Percentiles rank a stretch among this genome's conserved stretches.
These are phyloP conservation scores for Lydus trimaculatus DNA, from an alignment of 2,888 invertebrate species.

Conservation along the genomic window DNA sequence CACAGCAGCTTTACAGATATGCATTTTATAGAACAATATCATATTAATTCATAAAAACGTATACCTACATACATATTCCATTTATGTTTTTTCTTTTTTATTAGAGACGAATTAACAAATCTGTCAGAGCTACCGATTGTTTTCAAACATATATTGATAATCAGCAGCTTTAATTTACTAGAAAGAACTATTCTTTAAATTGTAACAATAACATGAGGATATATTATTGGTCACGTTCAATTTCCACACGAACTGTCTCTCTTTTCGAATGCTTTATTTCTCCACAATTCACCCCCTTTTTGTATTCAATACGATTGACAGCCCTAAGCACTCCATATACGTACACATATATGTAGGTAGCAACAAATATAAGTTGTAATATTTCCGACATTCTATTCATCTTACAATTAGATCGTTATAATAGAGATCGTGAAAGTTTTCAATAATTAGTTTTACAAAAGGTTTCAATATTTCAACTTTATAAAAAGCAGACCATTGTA, in stretches of 20 bases:
- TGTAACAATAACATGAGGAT: conserved; percentile 39
- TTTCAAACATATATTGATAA: conserved; percentile 23
- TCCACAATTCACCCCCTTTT: conserved; percentile 30
- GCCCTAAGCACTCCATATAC: conserved; percentile 21
- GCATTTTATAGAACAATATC: no score
- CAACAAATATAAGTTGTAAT: not conserved
- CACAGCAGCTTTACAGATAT: no score
- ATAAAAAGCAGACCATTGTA: no score
- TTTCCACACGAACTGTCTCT: conserved; percentile 47
- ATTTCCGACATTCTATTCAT: not conserved
- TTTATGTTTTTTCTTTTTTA: no score
- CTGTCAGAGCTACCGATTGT: no score
- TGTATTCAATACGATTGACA: conserved; percentile 42
- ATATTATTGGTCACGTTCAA: conserved; percentile 45
- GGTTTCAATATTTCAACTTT: no score
- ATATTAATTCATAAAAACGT: no score
- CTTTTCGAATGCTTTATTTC: conserved; percentile 42
- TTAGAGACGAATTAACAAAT: no score
- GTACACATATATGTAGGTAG: no score
- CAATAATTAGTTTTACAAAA: not conserved
- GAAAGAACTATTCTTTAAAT: conserved; percentile 34
- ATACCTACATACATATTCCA: no score
- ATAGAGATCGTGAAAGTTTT: not conserved
- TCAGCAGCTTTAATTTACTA: conserved; percentile 22
- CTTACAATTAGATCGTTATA: not conserved